Percentiles rank a stretch among this genome's conserved stretches.
These are phyloP conservation scores for Rhinogobio ventralis DNA, from an alignment of 2,797 vertebrate species.

Conservation along the genomic window DNA sequence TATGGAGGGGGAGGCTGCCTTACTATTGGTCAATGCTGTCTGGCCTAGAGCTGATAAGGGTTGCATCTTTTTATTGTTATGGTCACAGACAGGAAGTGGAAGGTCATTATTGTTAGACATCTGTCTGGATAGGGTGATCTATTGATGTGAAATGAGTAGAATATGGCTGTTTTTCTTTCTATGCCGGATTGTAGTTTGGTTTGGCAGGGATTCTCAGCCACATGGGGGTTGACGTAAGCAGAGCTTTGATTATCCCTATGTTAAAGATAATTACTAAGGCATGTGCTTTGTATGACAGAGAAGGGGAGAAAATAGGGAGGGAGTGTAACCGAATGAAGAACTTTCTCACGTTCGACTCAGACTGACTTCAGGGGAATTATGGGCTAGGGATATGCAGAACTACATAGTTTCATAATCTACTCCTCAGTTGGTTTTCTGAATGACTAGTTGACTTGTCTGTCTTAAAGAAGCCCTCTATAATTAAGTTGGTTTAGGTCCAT, in stretches of 20 bases:
- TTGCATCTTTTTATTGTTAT: conserved; percentile 69
- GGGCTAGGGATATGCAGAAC: conserved; percentile 3
- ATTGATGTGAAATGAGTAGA: conserved; percentile 28
- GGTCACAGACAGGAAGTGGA: conserved; percentile 76
- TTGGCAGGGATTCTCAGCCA: conserved; percentile 6
- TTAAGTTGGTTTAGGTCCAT: conserved; percentile 15
- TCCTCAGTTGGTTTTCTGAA: background rate
- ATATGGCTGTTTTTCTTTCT: background rate
- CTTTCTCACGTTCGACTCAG: background rate
- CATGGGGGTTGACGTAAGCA: background rate
- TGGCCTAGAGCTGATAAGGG: conserved; percentile 50
- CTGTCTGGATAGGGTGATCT: conserved; percentile 40
- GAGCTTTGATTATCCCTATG: conserved; percentile 23
- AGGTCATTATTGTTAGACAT: conserved; percentile 51
- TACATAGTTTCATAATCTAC: conserved; percentile 4
- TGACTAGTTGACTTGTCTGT: background rate
- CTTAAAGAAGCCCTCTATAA: conserved; percentile 3
- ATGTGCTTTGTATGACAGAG: conserved; percentile 25
- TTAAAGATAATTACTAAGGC: conserved; percentile 44
- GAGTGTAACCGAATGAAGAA: background rate
- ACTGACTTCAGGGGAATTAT: conserved; percentile 12
- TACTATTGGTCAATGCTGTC: conserved; percentile 68
- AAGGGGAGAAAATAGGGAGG: conserved; percentile 6
- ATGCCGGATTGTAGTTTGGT: conserved; percentile 7
- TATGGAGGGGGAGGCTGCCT: conserved; percentile 71